phyloP scores from a whole-genome alignment of 2,888 invertebrate genomes.

The Mimumesa dahlbomi region DNA sequence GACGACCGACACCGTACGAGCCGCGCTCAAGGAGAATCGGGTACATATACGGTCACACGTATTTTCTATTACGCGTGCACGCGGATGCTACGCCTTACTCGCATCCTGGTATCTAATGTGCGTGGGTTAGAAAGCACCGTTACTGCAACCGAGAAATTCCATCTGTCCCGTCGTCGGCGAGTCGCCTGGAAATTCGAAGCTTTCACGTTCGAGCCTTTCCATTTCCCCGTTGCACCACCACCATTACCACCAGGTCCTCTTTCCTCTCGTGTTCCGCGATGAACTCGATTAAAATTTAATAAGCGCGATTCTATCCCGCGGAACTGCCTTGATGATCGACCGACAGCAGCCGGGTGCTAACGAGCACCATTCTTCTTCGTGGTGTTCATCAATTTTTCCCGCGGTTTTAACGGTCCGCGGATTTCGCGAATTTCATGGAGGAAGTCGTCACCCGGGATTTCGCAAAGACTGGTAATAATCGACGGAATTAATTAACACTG shows the following conservation, averaged over 20 bases:
- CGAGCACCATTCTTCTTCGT: constrained; percentile 55
- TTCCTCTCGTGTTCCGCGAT: constrained; percentile 9
- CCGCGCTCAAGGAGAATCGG: constrained; percentile 11
- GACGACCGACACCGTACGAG: too few relatives aligned
- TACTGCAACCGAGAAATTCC: constrained; percentile 55
- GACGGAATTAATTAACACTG: too few relatives aligned
- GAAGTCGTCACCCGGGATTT: too few relatives aligned
- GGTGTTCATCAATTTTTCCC: constrained; percentile 5
- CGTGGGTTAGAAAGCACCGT: constrained; percentile 60
- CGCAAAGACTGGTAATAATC: too few relatives aligned
- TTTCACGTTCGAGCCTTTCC: constrained; percentile 23
- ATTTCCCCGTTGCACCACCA: too few relatives aligned
- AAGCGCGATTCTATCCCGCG: constrained; percentile 36
- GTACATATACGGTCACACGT: neutral
- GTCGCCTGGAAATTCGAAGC: constrained; percentile 49
- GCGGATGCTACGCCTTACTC: constrained; percentile 38
- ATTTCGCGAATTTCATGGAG: too few relatives aligned
- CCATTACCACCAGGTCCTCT: neutral
- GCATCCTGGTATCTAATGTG: constrained; percentile 24
- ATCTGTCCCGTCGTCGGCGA: constrained; percentile 21
- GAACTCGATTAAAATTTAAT: constrained; percentile 61
- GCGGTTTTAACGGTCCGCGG: constrained; percentile 16
- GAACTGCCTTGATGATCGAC: constrained; percentile 38
- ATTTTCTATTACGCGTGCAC: constrained; percentile 10
- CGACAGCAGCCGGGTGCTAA: constrained; percentile 50